Conservation (phyloP, 2,113 vertebrate species). For the Rhabdornis inornatus region DNA sequence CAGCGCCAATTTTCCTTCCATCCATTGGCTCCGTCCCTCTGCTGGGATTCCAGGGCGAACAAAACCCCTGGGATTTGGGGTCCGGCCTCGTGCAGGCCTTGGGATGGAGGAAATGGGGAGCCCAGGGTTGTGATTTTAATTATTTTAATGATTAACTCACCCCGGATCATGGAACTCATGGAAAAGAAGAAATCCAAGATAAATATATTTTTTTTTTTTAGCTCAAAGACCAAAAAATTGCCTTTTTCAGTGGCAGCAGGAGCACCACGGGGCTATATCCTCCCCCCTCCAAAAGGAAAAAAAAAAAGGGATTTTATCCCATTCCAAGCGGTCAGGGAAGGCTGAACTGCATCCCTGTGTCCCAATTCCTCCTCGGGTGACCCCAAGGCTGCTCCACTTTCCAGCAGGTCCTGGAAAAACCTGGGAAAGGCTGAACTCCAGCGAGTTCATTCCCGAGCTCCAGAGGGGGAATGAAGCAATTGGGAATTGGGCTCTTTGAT, state of each 20-base stretch:
- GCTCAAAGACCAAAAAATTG: neutral
- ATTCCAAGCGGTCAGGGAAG: neutral
- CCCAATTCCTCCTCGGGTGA: neutral
- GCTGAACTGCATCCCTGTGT: rapidly evolving
- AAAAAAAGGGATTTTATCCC: neutral
- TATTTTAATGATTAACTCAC: neutral
- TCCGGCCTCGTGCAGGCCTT: neutral
- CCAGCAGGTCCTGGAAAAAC: neutral
- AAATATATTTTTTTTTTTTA: neutral
- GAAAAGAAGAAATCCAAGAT: neutral
- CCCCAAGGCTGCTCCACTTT: neutral
- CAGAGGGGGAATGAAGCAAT: neutral
- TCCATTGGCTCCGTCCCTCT: neutral
- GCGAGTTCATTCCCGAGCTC: neutral
- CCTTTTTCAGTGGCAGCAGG: neutral
- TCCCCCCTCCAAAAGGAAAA: no score
- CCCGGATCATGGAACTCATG: neutral
- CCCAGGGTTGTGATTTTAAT: neutral
- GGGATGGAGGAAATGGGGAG: neutral
- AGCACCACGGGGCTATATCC: neutral
- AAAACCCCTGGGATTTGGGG: neutral
- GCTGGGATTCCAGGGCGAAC: neutral
- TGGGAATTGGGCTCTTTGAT: neutral
- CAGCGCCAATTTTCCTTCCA: neutral
- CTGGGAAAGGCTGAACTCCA: neutral